These are phyloP conservation scores for Dastarcus helophoroides DNA, from an alignment of 2,888 invertebrate genomes.

Conservation along the genomic window DNA sequence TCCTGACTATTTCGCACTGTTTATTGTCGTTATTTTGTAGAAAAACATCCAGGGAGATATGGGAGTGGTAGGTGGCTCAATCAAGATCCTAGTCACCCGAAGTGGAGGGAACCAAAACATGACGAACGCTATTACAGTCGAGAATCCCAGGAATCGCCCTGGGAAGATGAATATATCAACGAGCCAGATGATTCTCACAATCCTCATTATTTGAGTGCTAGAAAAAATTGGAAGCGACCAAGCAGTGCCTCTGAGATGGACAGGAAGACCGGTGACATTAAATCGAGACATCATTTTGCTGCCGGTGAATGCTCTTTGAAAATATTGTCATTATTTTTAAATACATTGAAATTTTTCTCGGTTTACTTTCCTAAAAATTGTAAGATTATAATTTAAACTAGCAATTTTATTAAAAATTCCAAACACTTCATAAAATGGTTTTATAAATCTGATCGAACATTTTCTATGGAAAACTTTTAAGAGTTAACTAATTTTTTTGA, in stretches of 20 bases:
- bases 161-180: constrained; percentile 47
- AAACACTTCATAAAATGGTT: too few species aligned
- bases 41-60: constrained; percentile 25
- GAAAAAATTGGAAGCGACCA: constrained; percentile 42
- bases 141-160: constrained; percentile 41
- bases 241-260: constrained; percentile 48
- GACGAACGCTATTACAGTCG: constrained; percentile 35
- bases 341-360: too few species aligned
- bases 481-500: too few species aligned
- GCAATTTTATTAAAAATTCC: too few species aligned
- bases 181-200: constrained; percentile 30
- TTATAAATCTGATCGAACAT: too few species aligned
- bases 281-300: constrained; percentile 29
- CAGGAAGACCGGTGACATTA: constrained; percentile 36
- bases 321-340: too few species aligned
- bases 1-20: background rate
- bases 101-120: constrained; percentile 30
- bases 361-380: too few species aligned
- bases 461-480: too few species aligned
- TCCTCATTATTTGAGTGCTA: constrained; percentile 28
- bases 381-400: too few species aligned
- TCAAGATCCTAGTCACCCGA: too few species aligned
- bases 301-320: too few species aligned
- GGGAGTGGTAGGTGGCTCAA: constrained; percentile 22
- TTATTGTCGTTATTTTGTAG: constrained; percentile 15